Evolutionary conservation across 2,888 invertebrate species (phyloP), one percentile per base, ranked within the genome.

Genomic region (Drosophila histrio): DNA sequence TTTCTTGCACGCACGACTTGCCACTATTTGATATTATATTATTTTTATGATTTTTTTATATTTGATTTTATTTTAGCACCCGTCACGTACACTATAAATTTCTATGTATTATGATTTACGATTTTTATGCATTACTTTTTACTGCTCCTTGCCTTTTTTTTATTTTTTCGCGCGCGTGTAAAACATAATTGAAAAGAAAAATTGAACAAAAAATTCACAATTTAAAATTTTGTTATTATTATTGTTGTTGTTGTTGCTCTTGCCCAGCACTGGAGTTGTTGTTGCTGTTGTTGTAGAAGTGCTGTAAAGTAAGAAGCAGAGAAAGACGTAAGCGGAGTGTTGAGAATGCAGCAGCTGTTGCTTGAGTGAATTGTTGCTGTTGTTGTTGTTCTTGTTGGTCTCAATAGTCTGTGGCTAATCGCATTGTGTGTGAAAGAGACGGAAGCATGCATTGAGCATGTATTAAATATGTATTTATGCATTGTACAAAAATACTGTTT

Each of bases 331-430:
- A 65, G 72, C 24, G 11, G 34, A 53, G 41, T 38, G 60, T 47
- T 72, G 44, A 56, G 72, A 65, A 60, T 53, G 52, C 72, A 68
- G 78, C 75, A 78, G 70, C 70, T 78, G 78, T 76, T 78, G 78
- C 74, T 74, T 66, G 75, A 28, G 50, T 63, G 52, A n/a, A n/a
- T n/a, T n/a, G n/a, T n/a, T n/a, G n/a, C n/a, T 59, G 58, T 38
- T 46, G 50, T 30, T 57, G 38, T 53, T 53, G 46, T 64, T 62
- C 32, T 52, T 32, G 17, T 58, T 69, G 19, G 53, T 28, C 49
- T 54, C 30, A 53, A n/a, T n/a, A 62, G 57, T 46, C 39, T 11
- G 21, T 9, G 5, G 54, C 54, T 34, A 24, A 56, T 17, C 47
- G 26, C 15, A 11, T 38, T 19, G 53, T 13, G 53, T 13, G 49